Base-by-base conservation (phyloP, 2,113 vertebrate genomes). In the Sinosuthora webbiana region DNA sequence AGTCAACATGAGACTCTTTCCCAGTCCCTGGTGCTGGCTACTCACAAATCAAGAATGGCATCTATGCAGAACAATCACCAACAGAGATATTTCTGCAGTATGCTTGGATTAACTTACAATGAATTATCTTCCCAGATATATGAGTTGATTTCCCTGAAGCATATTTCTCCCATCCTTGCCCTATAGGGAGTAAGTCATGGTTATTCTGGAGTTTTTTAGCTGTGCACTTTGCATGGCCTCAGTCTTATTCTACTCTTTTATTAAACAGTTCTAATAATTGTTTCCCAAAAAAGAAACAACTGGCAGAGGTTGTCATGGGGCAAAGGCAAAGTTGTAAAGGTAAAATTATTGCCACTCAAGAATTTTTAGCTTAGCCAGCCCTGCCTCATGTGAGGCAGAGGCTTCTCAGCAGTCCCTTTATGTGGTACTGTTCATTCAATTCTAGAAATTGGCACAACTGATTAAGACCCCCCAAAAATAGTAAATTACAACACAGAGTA, bases 21-120 rank as follows among this genome's bases (percentile, higher is more conserved):
- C 60, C 47, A 53, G 42, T 89, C 77, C 62, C 87, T 60, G 35
- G 62, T 85, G 74, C 44, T 81, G 77, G 69, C 24, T 78, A 75
- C 94, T 93, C 77, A 95, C 84, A 94, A 86, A 81, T 86, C 76
- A 96, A 86, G 75, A 92, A 74, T 15, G 67, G 11, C 39, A 87
- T 87, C 68, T 75, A 37, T 83, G 80, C 89, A 81, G 73, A 92
- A 71, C 35, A 70, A 28, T 81, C 83, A 90, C 17, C 47, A 60
- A 56, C 52, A 84, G 76, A 81, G 49, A 52, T 60, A 87, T 84
- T 82, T 89, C 78, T 70, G 50, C 0, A 4, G 62, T 70, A 64
- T n/a, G 87, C 44, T 80, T 87, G 53, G 78, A 85, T 89, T 85
- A 89, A 70, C 11, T 79, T 52, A 44, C 27, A 79, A 87, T 44